These are phyloP conservation scores for Takifugu rubripes DNA, from an alignment of 2,797 vertebrate genomes.

Conservation along the genomic window DNA sequence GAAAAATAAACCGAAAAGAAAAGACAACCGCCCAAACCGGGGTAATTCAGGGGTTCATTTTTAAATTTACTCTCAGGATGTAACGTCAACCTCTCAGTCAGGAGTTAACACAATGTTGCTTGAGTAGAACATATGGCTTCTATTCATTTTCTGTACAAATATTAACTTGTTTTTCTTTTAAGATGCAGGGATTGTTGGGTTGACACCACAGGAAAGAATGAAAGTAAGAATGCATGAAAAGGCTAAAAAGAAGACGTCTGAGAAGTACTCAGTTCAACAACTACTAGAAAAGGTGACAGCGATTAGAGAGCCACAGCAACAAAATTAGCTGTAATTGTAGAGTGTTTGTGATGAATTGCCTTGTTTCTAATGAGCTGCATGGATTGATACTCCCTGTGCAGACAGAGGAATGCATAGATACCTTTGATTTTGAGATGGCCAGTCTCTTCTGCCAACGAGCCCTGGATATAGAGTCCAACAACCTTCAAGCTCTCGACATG, in stretches of 20 bases:
- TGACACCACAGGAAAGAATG: slow-evolving; percentile 77
- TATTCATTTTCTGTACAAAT: not conserved
- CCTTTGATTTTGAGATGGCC: slow-evolving; percentile 82
- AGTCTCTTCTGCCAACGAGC: slow-evolving; percentile 80
- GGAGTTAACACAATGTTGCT: slow-evolving; percentile 2
- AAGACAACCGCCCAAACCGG: slow-evolving; percentile 56
- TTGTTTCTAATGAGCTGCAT: not conserved
- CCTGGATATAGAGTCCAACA: slow-evolving; percentile 77
- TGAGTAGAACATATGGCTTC: not conserved
- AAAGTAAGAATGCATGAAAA: slow-evolving; percentile 78
- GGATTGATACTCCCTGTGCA: slow-evolving; percentile 47
- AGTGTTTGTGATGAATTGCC: not conserved
- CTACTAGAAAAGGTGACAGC: slow-evolving; percentile 77
- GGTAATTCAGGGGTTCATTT: slow-evolving; percentile 52
- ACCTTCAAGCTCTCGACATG: slow-evolving; percentile 78
- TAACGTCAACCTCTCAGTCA: not conserved
- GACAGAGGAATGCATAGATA: slow-evolving; percentile 80
- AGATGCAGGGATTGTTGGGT: slow-evolving; percentile 55
- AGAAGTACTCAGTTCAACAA: slow-evolving; percentile 76
- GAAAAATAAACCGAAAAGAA: slow-evolving; percentile 74
- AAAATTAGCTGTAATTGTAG: not conserved
- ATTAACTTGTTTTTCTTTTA: not conserved
- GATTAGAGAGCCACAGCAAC: not conserved
- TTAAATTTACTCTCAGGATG: slow-evolving; percentile 5
- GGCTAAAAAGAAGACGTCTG: slow-evolving; percentile 80